A percentile compares a stretch with the other conserved stretches of the same genome.
phyloP scores from a whole-genome alignment of 2,888 invertebrate species.

The Spodoptera exigua region DNA sequence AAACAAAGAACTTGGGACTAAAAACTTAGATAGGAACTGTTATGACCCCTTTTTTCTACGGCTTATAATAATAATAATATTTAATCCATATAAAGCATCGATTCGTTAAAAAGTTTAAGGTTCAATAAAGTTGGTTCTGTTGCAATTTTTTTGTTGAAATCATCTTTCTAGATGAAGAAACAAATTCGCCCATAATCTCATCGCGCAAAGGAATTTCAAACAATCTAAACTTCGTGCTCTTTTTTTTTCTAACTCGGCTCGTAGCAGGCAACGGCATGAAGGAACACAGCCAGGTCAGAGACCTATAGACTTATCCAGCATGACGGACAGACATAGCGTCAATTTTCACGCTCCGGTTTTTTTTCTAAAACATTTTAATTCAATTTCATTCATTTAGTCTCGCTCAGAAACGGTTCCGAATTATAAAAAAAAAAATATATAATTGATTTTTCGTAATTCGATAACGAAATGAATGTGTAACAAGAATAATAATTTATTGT shows the following conservation, averaged over 20 bases:
- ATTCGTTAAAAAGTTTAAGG: conserved; percentile 7
- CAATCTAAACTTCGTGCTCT: conserved; percentile 37
- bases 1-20: no score
- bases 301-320: conserved; percentile 51
- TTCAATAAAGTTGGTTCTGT: neutral
- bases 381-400: conserved; percentile 55
- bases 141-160: no score
- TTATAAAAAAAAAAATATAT: no score
- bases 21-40: no score
- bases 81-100: no score
- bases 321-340: conserved; percentile 49
- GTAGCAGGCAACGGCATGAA: conserved; percentile 36
- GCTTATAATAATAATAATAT: no score
- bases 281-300: conserved; percentile 51
- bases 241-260: conserved; percentile 42
- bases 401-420: conserved; percentile 50
- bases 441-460: conserved; percentile 46
- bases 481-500: conserved; percentile 17
- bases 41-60: no score
- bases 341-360: conserved; percentile 58
- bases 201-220: conserved; percentile 39
- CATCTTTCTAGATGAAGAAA: neutral
- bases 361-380: conserved; percentile 42
- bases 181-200: conserved; percentile 8
- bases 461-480: conserved; percentile 24